These are phyloP conservation scores for Synergus laeviventris DNA, from an alignment of 2,888 invertebrate species.

Conservation along the genomic window DNA sequence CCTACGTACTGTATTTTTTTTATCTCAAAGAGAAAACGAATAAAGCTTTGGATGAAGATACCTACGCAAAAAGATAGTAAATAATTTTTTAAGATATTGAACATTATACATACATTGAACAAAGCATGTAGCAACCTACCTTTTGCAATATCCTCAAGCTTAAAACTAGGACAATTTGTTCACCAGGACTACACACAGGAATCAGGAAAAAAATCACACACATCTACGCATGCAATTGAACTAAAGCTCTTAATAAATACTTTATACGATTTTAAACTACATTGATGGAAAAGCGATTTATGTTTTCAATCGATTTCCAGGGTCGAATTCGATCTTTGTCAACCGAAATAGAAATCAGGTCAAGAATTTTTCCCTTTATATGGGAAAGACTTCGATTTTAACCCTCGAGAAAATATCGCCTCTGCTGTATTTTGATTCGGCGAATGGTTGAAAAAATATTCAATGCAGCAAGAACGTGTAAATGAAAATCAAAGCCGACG, in stretches of 20 bases:
- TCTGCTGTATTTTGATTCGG: slow-evolving; percentile 35
- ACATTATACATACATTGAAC: too few relatives aligned
- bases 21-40: slow-evolving; percentile 13
- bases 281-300: slow-evolving; percentile 23
- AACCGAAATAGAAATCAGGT: slow-evolving; percentile 33
- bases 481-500: slow-evolving; percentile 40
- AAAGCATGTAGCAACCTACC: slow-evolving; percentile 39
- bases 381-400: slow-evolving; percentile 27
- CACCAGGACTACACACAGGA: slow-evolving; percentile 17
- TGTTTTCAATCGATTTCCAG: slow-evolving; percentile 25
- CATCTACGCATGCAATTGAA: slow-evolving; percentile 24
- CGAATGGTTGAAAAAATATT: slow-evolving; percentile 36
- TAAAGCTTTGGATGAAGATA: slow-evolving; percentile 29
- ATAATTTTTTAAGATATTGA: slow-evolving; percentile 23
- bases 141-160: slow-evolving; percentile 21
- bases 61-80: slow-evolving; percentile 32
- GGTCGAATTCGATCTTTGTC: slow-evolving; percentile 23
- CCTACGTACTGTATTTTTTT: slow-evolving; percentile 26
- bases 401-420: slow-evolving; percentile 31
- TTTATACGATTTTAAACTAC: slow-evolving; percentile 15
- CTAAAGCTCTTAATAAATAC: slow-evolving; percentile 30
- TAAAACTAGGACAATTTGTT: slow-evolving; percentile 8
- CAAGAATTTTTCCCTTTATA: slow-evolving; percentile 29
- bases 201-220: slow-evolving; percentile 12
- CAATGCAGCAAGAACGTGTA: slow-evolving; percentile 44